phyloP scores from a whole-genome alignment of 2,113 vertebrate genomes.

The Pluvialis apricaria region DNA sequence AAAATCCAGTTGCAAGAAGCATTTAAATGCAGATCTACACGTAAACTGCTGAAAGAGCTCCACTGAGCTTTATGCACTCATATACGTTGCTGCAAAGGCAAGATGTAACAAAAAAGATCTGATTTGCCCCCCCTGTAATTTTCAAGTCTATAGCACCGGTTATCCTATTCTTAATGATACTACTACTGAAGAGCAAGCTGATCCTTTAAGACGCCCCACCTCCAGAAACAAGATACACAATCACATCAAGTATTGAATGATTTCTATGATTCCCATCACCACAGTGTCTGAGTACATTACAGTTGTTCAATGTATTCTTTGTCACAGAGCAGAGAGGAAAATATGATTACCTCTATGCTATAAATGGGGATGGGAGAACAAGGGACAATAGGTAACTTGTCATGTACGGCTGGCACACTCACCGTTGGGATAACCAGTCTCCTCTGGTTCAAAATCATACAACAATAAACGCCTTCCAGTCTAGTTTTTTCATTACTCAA shows the following conservation, averaged over 20 bases:
- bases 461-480: not conserved
- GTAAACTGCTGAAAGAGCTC: not conserved
- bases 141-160: not conserved
- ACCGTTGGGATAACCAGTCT: not conserved
- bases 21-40: slow-evolving; percentile 2
- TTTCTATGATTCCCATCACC: slow-evolving; percentile 34
- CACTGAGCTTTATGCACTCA: not conserved
- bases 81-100: not conserved
- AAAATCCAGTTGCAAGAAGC: slow-evolving; percentile 7
- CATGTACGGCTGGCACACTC: not conserved
- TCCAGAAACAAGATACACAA: slow-evolving; percentile 38
- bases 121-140: not conserved
- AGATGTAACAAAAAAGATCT: not conserved
- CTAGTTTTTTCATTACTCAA: not conserved
- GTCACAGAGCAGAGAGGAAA: slow-evolving; percentile 40
- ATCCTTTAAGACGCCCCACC: slow-evolving; percentile 21
- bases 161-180: not conserved
- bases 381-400: slow-evolving; percentile 6
- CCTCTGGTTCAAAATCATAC: not conserved
- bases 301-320: slow-evolving; percentile 42
- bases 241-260: slow-evolving; percentile 19
- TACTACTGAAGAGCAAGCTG: not conserved
- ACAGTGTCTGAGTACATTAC: slow-evolving; percentile 10
- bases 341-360: slow-evolving; percentile 15
- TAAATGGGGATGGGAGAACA: slow-evolving; percentile 7